These are phyloP conservation scores for Meloe dianella DNA, from an alignment of 2,888 invertebrate genomes.

Conservation along the genomic window DNA sequence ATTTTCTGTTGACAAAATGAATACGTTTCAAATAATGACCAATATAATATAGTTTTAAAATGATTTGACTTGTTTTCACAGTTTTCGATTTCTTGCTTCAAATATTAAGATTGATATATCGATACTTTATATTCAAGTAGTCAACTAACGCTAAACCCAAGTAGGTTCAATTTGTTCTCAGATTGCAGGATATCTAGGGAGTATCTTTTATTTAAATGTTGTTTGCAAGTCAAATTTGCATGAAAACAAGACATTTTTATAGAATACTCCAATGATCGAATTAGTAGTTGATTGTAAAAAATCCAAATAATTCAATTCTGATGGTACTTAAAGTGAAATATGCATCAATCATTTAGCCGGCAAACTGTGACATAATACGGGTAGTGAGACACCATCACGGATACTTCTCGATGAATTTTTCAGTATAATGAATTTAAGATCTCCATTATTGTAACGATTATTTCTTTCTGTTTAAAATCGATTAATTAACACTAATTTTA, in stretches of 20 bases:
- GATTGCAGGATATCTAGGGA: not conserved
- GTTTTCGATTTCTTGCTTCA: not conserved
- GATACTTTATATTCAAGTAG: conserved; percentile 1
- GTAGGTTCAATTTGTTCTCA: not conserved
- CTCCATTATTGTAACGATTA: not conserved
- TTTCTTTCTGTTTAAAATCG: not conserved
- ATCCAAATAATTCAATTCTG: not conserved
- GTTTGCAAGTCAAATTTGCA: not conserved
- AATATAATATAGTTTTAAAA: not conserved
- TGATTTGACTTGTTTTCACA: not conserved
- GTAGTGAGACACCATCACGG: not conserved
- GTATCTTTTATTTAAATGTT: not conserved
- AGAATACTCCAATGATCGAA: not conserved
- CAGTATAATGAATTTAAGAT: not conserved
- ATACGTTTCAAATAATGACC: not conserved
- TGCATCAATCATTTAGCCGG: not conserved
- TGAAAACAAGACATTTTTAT: not conserved
- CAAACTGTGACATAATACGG: not conserved
- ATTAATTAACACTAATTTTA: not conserved
- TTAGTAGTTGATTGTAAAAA: not conserved
- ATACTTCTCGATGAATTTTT: not conserved
- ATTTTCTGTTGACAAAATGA: not conserved
- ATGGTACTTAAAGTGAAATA: not conserved
- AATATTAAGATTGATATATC: not conserved
- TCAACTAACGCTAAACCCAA: not conserved